These are phyloP conservation scores for Drosophila tani DNA, from an alignment of 1,140 invertebrate genomes.

Conservation along the genomic window DNA sequence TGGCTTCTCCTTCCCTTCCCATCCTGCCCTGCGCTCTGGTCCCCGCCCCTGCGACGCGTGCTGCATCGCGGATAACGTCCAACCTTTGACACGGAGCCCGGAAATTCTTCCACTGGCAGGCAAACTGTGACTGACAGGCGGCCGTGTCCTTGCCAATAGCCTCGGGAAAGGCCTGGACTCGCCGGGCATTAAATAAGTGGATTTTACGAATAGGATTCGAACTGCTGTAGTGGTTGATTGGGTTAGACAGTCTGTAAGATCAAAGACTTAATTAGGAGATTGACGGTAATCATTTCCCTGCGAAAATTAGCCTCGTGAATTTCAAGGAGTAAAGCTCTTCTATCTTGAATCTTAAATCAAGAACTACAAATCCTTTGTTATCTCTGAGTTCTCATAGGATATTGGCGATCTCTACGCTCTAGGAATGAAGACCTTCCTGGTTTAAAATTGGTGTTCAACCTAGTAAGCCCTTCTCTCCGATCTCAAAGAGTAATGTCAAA, in stretches of 20 bases:
- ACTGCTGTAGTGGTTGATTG: neutral
- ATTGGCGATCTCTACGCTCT: too few relatives aligned
- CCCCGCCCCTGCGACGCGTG: conserved; percentile 42
- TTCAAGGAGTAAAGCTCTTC: too few relatives aligned
- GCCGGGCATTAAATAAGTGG: conserved; percentile 14
- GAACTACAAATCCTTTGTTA: too few relatives aligned
- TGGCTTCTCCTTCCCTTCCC: neutral
- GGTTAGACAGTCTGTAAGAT: neutral
- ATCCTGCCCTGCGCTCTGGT: neutral
- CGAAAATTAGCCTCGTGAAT: neutral
- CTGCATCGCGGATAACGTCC: conserved; percentile 62
- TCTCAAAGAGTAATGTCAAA: neutral
- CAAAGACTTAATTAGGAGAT: conserved; percentile 15
- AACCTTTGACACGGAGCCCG: conserved; percentile 66
- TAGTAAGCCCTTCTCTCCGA: neutral
- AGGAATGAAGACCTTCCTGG: too few relatives aligned
- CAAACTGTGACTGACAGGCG: conserved; percentile 17
- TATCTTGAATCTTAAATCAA: neutral
- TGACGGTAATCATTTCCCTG: conserved; percentile 3
- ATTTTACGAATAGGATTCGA: conserved; percentile 1
- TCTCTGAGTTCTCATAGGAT: too few relatives aligned
- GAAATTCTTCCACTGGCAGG: conserved; percentile 49
- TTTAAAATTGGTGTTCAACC: too few relatives aligned
- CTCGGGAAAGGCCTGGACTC: neutral
- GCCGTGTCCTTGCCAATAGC: conserved; percentile 27